These are phyloP conservation scores for Epinephelus moara DNA, from an alignment of 2,113 vertebrate genomes.

Conservation along the genomic window DNA sequence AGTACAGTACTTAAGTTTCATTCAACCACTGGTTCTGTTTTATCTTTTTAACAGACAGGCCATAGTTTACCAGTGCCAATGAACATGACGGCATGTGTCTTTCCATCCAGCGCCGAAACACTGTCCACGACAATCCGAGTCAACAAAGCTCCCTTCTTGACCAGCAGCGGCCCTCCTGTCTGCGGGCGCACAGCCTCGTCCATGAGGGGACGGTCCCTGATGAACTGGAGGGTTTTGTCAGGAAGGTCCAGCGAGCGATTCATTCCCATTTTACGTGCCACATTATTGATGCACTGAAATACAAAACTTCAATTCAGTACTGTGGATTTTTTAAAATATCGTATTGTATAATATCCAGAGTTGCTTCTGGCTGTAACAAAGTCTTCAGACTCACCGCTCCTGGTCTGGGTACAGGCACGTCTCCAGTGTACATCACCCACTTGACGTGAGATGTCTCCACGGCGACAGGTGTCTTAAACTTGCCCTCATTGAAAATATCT, in stretches of 20 bases:
- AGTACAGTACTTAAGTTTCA: too few species aligned
- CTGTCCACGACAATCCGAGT: conserved; percentile 83
- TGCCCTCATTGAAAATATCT: conserved; percentile 83
- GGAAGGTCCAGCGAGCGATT: conserved; percentile 82
- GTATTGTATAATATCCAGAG: not conserved
- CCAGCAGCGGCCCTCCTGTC: conserved; percentile 74
- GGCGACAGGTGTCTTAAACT: conserved; percentile 80
- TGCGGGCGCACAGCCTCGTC: conserved; percentile 79
- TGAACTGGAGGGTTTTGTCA: conserved; percentile 85
- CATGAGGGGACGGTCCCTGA: conserved; percentile 84
- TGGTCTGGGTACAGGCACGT: conserved; percentile 83
- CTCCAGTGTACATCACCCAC: conserved; percentile 83
- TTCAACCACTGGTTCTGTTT: not conserved
- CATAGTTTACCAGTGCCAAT: conserved; percentile 83
- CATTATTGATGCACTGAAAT: conserved; percentile 79
- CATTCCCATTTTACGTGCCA: conserved; percentile 71
- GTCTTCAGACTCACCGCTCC: conserved; percentile 82
- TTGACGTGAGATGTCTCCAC: conserved; percentile 79
- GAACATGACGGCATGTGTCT: conserved; percentile 82
- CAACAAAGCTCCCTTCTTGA: conserved; percentile 78
- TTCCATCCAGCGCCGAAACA: conserved; percentile 73
- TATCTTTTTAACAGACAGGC: not conserved
- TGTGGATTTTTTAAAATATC: not conserved
- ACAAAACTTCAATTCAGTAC: not conserved
- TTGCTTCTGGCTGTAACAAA: not conserved